Conservation (phyloP, 2,113 vertebrate genomes). For the Takifugu flavidus region DNA sequence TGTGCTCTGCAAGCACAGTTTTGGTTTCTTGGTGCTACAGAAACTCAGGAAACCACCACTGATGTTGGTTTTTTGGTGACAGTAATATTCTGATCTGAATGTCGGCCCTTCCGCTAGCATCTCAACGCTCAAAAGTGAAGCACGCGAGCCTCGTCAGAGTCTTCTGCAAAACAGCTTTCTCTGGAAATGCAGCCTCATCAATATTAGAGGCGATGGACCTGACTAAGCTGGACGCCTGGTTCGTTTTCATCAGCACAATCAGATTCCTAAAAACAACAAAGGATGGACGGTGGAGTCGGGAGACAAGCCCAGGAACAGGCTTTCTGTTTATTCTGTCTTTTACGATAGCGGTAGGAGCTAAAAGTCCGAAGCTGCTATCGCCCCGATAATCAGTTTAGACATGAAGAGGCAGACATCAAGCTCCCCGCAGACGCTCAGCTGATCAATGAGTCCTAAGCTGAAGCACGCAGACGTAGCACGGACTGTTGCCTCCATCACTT, state of each 20-base stretch:
- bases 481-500: constrained; percentile 5
- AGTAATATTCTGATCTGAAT: constrained; percentile 7
- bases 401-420: constrained; percentile 9
- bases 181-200: constrained; percentile 54
- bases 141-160: too few species aligned
- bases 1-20: neutral
- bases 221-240: constrained; percentile 26
- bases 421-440: neutral
- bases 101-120: constrained; percentile 48
- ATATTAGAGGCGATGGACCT: constrained; percentile 55
- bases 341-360: neutral
- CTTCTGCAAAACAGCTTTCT: constrained; percentile 43
- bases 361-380: neutral
- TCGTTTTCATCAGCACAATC: constrained; percentile 43
- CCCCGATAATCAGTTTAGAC: constrained; percentile 10
- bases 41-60: constrained; percentile 62
- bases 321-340: constrained; percentile 3
- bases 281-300: constrained; percentile 22
- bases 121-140: constrained; percentile 7
- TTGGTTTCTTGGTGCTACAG: constrained; percentile 22
- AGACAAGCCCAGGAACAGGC: neutral
- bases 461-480: constrained; percentile 5
- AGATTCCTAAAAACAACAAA: constrained; percentile 31
- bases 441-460: constrained; percentile 25
- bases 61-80: constrained; percentile 19